Percentiles rank a stretch among this genome's conserved stretches.
Conservation (phyloP, 2,888 invertebrate species). For the Euphydryas editha region DNA sequence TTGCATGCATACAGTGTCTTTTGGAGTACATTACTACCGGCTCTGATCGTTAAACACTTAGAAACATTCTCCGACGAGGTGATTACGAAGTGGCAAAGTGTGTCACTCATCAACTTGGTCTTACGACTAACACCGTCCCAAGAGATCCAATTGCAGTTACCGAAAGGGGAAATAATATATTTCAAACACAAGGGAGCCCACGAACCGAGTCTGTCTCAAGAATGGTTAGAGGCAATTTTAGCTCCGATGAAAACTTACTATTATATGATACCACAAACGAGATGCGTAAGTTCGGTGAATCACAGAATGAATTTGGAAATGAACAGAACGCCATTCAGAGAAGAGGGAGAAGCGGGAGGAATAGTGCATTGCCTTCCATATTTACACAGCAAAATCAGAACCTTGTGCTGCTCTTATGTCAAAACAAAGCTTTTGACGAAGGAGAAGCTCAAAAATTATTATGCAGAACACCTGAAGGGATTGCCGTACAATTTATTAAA, state of each 20-base stretch:
- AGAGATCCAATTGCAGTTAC: conserved; percentile 1
- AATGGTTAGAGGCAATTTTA: conserved; percentile 16
- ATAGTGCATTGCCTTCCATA: background rate
- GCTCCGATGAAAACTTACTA: conserved; percentile 14
- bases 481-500: conserved; percentile 38
- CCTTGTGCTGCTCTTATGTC: conserved; percentile 33
- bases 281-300: background rate
- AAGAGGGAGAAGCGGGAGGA: background rate
- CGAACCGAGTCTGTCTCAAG: background rate
- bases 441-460: conserved; percentile 35
- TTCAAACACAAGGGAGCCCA: conserved; percentile 21
- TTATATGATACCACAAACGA: background rate
- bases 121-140: conserved; percentile 13
- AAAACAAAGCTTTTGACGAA: conserved; percentile 41
- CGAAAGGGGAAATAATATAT: conserved; percentile 26
- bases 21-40: no score
- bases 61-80: conserved; percentile 30
- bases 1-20: no score
- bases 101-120: conserved; percentile 30
- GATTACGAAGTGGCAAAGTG: conserved; percentile 25
- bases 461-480: conserved; percentile 39
- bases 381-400: conserved; percentile 20
- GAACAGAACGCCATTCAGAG: conserved; percentile 6
- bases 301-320: conserved; percentile 15
- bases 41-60: conserved; percentile 33